Evolutionary conservation across 2,113 vertebrate species (phyloP).

Genomic region (Rhombomys opimus): DNA sequence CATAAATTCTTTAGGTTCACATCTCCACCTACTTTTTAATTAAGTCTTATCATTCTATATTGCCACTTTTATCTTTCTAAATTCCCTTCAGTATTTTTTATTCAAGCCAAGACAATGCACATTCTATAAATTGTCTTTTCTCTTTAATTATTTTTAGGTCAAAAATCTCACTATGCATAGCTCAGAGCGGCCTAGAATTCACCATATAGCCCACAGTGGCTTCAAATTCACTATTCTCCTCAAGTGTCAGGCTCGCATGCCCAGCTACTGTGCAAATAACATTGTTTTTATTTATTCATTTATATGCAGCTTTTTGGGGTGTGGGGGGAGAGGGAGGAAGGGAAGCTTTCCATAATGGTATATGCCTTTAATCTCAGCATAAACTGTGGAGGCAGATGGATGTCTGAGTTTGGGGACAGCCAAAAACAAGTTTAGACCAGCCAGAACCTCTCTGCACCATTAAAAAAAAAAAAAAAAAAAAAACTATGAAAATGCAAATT

Average conservation of each 20-base stretch:
- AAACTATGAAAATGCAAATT: neutral
- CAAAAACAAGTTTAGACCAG: neutral
- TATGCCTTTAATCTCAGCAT: neutral
- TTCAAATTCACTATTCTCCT: neutral
- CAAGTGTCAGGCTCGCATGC: neutral
- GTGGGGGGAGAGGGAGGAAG: accelerated
- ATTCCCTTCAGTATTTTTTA: neutral
- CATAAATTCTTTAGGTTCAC: neutral
- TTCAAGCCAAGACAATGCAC: slow-evolving; percentile 44
- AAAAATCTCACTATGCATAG: neutral
- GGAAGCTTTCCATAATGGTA: neutral
- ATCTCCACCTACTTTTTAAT: neutral
- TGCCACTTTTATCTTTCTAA: slow-evolving; percentile 14
- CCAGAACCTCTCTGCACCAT: neutral
- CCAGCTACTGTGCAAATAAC: neutral
- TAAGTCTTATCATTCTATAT: neutral
- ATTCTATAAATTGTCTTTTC: slow-evolving; percentile 35
- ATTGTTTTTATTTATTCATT: slow-evolving; percentile 18
- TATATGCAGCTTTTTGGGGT: neutral
- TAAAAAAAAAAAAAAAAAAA: neutral
- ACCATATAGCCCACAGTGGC: neutral
- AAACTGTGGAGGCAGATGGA: neutral
- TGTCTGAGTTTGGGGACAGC: neutral
- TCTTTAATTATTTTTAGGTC: neutral
- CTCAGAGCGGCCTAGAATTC: neutral